Base-by-base conservation (phyloP, 2,888 invertebrate species). In the Drosophila mimica region DNA sequence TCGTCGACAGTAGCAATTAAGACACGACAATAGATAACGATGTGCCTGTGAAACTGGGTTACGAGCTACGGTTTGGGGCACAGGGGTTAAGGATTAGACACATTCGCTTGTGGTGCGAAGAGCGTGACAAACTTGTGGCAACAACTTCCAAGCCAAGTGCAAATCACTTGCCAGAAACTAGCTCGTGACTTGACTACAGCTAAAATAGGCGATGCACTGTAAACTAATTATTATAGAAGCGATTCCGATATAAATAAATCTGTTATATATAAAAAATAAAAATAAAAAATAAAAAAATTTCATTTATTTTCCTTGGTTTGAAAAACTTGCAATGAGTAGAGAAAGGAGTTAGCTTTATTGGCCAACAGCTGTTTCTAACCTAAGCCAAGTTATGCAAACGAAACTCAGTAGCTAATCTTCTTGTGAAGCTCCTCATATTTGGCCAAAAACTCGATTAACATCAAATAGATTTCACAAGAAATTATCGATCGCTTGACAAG, bases 1-100 rank as follows among this genome's bases (percentile, higher is more conserved):
- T 62, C 74, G 70, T 79, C 70, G 73, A 71, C 86, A 76, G 65
- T 43, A 69, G 82, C 83, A 84, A 83, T 83, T 83, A 83, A 84
- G 68, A 48, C 68, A 76, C 40, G 84, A 70, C 82, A 82, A 53
- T 75, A 48, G 49, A 62, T 66, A 76, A 71, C 61, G 76, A 40
- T 30, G 57, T 31, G 70, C 54, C 17, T 4, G 34, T 25, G 25
- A 59, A 76, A 76, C 62, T 68, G 74, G 59, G 58, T 36, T 64
- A 66, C 74, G 61, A 63, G 25, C 25, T 46, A 25, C 46, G 46
- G 46, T 25, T 71, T 59, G 76, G 76, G 83, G 67, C 82, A 75
- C 25, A 11, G 25, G 54, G 59, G 56, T 46, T 70, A 62, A 70
- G 56, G 70, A 33, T 68, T 56, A 57, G 48, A 38, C 49, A 49